Percentiles rank a stretch among this genome's conserved stretches.
phyloP scores from a whole-genome alignment of 2,113 vertebrate genomes.

The Orthonyx spaldingii region DNA sequence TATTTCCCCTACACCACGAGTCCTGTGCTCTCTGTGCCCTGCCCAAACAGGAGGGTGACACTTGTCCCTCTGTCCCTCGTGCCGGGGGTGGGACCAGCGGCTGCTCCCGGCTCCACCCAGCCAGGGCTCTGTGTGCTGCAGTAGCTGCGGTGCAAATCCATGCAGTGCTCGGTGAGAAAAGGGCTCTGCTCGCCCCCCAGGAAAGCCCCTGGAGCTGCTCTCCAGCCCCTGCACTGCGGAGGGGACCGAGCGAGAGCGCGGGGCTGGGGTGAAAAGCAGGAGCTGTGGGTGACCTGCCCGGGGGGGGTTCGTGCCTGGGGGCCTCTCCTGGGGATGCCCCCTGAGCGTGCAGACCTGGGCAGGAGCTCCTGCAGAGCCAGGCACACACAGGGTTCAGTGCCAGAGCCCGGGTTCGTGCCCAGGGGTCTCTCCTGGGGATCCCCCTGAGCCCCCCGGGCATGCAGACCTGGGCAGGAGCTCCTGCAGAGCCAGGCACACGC shows the following conservation, averaged over 20 bases:
- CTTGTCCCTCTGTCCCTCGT: not conserved
- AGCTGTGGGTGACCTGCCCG: not conserved
- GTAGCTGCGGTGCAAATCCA: not conserved
- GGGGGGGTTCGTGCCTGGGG: not conserved
- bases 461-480: not conserved
- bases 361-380: not conserved
- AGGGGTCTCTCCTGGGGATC: rapidly evolving
- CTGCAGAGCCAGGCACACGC: not conserved
- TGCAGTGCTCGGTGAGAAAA: not conserved
- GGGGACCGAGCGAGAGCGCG: rapidly evolving
- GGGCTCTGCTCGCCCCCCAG: not conserved
- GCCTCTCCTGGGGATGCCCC: rapidly evolving
- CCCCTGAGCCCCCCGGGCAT: too few species aligned
- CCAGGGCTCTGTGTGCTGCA: constrained; percentile 34
- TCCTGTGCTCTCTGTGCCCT: not conserved
- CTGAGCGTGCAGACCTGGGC: not conserved
- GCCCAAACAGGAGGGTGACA: not conserved
- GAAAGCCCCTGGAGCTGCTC: not conserved
- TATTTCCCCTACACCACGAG: rapidly evolving
- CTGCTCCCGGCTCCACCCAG: rapidly evolving
- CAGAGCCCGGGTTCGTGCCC: not conserved
- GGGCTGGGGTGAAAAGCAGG: not conserved
- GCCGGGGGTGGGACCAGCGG: not conserved
- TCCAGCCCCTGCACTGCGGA: rapidly evolving
- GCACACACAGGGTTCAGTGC: not conserved